Percentiles rank a stretch among this genome's conserved stretches.
Conservation (phyloP, 2,888 invertebrate genomes). For the Oasisia sp. region DNA sequence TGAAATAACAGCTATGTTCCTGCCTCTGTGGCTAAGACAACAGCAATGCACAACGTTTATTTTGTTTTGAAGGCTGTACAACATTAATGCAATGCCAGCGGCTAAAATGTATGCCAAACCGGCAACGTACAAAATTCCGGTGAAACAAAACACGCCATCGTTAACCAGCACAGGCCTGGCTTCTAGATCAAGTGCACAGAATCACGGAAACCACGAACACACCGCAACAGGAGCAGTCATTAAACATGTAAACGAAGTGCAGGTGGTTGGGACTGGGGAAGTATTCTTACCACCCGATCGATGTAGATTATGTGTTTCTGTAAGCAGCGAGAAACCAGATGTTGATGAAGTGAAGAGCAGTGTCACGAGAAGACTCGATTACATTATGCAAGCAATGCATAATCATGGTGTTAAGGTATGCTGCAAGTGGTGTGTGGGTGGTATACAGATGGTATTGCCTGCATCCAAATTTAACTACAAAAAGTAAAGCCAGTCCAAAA, state of each 20-base stretch:
- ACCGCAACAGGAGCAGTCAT: neutral
- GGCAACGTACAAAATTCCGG: neutral
- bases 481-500: too few species aligned
- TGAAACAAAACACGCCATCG: neutral
- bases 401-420: slow-evolving; percentile 57
- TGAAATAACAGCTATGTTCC: neutral
- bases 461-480: too few species aligned
- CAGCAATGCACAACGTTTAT: neutral
- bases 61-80: slow-evolving; percentile 2
- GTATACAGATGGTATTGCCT: neutral
- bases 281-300: slow-evolving; percentile 56
- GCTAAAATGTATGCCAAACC: neutral
- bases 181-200: neutral
- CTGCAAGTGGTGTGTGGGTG: neutral
- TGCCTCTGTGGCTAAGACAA: neutral
- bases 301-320: slow-evolving; percentile 49
- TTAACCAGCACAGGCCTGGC: neutral
- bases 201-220: neutral
- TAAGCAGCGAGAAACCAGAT: slow-evolving; percentile 52
- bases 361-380: slow-evolving; percentile 55
- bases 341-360: slow-evolving; percentile 60
- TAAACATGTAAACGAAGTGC: slow-evolving; percentile 42
- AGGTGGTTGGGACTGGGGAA: slow-evolving; percentile 57
- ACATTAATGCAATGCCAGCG: neutral
- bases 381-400: slow-evolving; percentile 56